Conservation (phyloP, 2,888 invertebrate genomes). For the Halocaridina rubra region DNA sequence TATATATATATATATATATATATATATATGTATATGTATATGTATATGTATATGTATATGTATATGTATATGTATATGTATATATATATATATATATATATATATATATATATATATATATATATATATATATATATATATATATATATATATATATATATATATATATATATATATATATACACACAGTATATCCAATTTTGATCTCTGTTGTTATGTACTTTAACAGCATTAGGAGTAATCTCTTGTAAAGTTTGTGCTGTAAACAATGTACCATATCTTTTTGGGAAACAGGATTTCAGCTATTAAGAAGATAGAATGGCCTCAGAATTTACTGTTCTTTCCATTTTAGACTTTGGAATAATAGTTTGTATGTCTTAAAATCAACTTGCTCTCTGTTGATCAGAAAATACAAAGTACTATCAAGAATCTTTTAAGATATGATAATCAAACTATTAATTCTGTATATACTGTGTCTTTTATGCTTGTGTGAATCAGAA, state of each 20-base stretch:
- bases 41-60: not conserved
- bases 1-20: not conserved
- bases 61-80: not conserved
- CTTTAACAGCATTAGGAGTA: not conserved
- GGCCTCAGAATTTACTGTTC: too few species aligned
- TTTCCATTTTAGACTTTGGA: too few species aligned
- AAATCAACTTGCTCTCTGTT: too few species aligned
- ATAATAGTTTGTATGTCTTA: too few species aligned
- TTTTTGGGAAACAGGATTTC: not conserved
- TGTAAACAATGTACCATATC: not conserved
- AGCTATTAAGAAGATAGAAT: too few species aligned
- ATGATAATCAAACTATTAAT: too few species aligned
- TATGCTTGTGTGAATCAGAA: too few species aligned
- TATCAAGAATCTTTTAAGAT: too few species aligned
- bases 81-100: not conserved
- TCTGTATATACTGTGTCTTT: too few species aligned
- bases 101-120: not conserved
- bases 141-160: not conserved
- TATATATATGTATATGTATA: not conserved
- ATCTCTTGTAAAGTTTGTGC: not conserved
- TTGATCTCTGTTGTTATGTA: not conserved
- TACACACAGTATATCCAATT: not conserved
- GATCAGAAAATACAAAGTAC: too few species aligned
- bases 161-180: not conserved
- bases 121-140: not conserved